Evolutionary conservation across 2,888 invertebrate genomes (phyloP), one percentile per base, ranked within the genome.

Genomic region (Troides helena): DNA sequence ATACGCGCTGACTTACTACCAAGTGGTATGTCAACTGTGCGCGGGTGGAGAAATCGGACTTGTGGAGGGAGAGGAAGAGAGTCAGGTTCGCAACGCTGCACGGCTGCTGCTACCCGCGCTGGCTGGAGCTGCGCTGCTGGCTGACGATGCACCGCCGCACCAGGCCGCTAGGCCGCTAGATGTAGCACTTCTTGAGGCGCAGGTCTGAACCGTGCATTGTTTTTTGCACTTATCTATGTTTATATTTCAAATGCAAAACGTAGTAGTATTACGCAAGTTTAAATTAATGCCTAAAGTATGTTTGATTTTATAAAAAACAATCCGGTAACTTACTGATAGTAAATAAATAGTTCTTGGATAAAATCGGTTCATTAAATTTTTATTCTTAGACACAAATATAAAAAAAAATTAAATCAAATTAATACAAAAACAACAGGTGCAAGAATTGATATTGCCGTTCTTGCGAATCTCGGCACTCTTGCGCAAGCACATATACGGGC

Each of bases 1-100:
- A 74, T 99, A 97, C 93, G 97, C 98, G 85, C 94, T 98, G 73
- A 93, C 96, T 72, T 98, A 97, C 91, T 96, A 98, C 86, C 98
- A 98, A 94, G 95, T 97, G 63, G 94, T 98, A 74, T 94, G 96
- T 67, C 97, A 97, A 87, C 93, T 98, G 73, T 95, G 95, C 68
- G 95, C 96, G 73, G 91, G 96, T 80, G 94, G 94, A 58, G 94
- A 95, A 59, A 95, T 95, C 39, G 92, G 93, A 71, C 88, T 94
- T 50, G 84, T 78, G 14, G 79, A 73, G 53, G 67, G 70, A 59
- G 70, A 72, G 73, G 43, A 72, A 69, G 50, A 65, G 72, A 18
- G 77, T 14, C 81, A 79, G 0, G 77, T 83, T 71, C 74, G 77
- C 2, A 74, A 69, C 7, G 87, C 78, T 1, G 89, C 88, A 25